Base-by-base conservation (phyloP, 1,140 invertebrate genomes). In the Heliconius nattereri region DNA sequence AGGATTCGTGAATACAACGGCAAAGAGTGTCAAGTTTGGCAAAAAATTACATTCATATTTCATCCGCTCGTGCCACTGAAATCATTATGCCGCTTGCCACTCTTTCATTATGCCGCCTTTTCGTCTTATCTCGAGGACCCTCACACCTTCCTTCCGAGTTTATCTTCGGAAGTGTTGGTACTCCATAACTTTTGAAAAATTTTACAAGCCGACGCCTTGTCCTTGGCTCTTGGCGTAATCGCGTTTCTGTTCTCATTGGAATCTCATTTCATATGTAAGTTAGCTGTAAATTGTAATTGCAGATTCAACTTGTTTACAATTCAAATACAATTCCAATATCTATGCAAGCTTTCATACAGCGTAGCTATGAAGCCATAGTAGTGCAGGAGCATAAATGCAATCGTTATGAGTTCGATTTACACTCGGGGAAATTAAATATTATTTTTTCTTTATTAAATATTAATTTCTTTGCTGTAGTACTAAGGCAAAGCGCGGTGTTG, bases 131-230 rank as follows among this genome's bases (percentile, higher is more conserved):
- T 88, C 70, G 73, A 86, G 82, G 66, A 84, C 82, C 72, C 84
- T 86, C 78, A 52, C 80, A 76, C 78, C 73, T 81, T 84, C 79
- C 85, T 84, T 78, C 80, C 75, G 81, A 88, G 84, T 88, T 88
- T 88, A 88, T 88, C 85, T 85, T 85, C 79, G 83, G 79, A 82
- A 84, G 84, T 83, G 83, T 79, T 78, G 73, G 60, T 86, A 80
- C 82, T 87, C 78, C 81, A 78, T 81, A 82, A 85, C 81, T 87
- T 87, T 85, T 87, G 82, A 81, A 81, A 83, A 80, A 85, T 82
- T 84, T 81, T 71, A 81, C 81, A 78, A 82, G 80, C 73, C 52
- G 66, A 78, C 73, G 72, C 79, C 75, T 75, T 75, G 75, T 71
- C 79, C 32, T 35, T 75, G 77, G 57, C 81, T 71, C 72, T 81